Evolutionary conservation across 2,888 invertebrate genomes (phyloP), one percentile per base, ranked within the genome.

Genomic region (Patella pellucida): DNA sequence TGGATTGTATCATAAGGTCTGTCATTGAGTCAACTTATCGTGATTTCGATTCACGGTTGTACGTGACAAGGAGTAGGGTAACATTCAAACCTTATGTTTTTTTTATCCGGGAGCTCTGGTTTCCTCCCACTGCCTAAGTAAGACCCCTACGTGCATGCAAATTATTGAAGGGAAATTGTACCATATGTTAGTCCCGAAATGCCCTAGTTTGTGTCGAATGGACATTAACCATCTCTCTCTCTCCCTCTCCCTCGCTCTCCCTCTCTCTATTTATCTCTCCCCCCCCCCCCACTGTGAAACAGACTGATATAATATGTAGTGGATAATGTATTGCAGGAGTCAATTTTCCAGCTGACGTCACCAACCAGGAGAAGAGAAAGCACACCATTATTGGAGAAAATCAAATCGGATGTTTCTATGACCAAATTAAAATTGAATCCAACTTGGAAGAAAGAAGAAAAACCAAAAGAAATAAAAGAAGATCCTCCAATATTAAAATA

Each of bases 331-430:
- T 80, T 78, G 9, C 75, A 90, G 89, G 90, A 90, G 77, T 89
- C 90, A 12, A 85, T 89, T 50, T 89, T 90, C 76, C 89, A 89
- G 78, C 86, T 88, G 73, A 85, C 95, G 0, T 96, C 96, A 0
- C 95, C 96, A 0, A 94, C 95, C 0, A 93, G 94, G 81, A 92
- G 95, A 62, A 95, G 96, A 86, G 95, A 96, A 86, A 90, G 90
- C 79, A 90, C 90, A 5, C 90, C 90, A 5, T 82, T 90, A 41
- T 80, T 90, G 69, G 90, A 90, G 79, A 90, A 89, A 78, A 89
- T 90, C 62, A 89, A 89, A 75, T 87, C 84, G 14, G 91, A 88
- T 81, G 89, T 86, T 11, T 87, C 84, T n/a, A 82, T 85, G 79
- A 87, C 86, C 4, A 88, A 88, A 78, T 83, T 88, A 76, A 88